phyloP scores from a whole-genome alignment of 2,888 invertebrate genomes.

The Eumacrocentrus americanus region DNA sequence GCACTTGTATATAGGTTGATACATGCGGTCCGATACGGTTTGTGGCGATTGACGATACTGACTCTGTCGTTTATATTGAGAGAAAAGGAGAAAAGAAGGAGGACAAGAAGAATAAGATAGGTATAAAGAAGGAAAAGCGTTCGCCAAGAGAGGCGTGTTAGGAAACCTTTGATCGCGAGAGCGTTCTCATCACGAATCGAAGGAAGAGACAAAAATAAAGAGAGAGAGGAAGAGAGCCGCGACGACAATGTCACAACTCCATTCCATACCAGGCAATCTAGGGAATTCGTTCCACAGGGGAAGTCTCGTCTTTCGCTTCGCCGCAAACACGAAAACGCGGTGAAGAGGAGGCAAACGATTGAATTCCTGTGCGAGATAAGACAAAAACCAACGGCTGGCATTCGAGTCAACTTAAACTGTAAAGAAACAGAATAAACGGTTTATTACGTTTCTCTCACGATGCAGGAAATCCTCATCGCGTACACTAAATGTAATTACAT shows the following conservation, averaged over 20 bases:
- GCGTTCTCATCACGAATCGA: not conserved
- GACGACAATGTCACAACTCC: conserved; percentile 5
- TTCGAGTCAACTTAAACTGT: not conserved
- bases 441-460: not conserved
- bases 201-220: not conserved
- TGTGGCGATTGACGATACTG: conserved; percentile 4
- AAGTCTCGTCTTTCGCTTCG: not conserved
- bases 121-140: conserved; percentile 5
- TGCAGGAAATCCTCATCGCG: too few relatives aligned
- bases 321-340: not conserved
- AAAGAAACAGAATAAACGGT: not conserved
- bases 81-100: not conserved
- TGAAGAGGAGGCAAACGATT: not conserved
- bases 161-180: conserved; percentile 13
- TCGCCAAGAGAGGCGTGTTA: conserved; percentile 9
- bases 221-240: not conserved
- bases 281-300: not conserved
- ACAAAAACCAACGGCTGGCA: not conserved
- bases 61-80: not conserved
- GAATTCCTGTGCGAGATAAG: not conserved
- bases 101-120: not conserved
- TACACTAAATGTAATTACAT: too few relatives aligned
- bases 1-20: not conserved
- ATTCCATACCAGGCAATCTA: conserved; percentile 2
- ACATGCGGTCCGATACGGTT: not conserved